These are phyloP conservation scores for Lordiphosa clarofinis DNA, from an alignment of 1,140 invertebrate species.

Conservation along the genomic window DNA sequence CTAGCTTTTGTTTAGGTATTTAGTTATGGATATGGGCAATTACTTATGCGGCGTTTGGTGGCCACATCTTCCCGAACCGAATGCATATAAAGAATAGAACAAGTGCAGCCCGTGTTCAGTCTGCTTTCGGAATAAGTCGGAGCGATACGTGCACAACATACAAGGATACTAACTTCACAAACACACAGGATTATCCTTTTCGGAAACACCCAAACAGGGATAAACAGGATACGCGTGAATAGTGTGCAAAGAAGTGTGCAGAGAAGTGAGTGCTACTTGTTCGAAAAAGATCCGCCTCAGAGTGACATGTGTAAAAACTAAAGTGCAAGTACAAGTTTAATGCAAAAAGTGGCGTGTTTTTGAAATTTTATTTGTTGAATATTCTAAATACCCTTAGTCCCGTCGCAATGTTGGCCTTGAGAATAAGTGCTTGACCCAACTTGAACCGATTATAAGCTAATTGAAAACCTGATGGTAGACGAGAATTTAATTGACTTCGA, in stretches of 20 bases:
- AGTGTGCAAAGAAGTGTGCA: background rate
- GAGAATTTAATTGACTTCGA: no score
- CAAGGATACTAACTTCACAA: slow-evolving; percentile 17
- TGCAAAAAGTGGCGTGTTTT: no score
- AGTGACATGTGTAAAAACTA: no score
- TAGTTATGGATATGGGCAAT: slow-evolving; percentile 9
- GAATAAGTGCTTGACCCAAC: no score
- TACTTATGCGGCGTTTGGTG: slow-evolving; percentile 40
- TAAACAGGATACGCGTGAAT: slow-evolving; percentile 1
- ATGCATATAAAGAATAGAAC: slow-evolving; percentile 51
- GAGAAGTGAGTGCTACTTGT: background rate
- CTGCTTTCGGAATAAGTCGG: slow-evolving; percentile 52
- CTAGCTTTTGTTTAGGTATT: slow-evolving; percentile 24
- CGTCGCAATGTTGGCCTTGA: no score
- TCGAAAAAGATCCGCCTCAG: no score
- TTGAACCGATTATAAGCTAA: no score
- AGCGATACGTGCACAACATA: slow-evolving; percentile 37
- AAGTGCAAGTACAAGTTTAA: no score
- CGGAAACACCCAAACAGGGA: background rate
- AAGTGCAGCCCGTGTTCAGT: slow-evolving; percentile 58
- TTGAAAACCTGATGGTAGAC: no score
- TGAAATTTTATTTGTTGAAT: no score
- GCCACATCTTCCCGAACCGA: slow-evolving; percentile 18
- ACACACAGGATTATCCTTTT: slow-evolving; percentile 16
- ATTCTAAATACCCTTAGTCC: no score